These are phyloP conservation scores for Melanotaenia maccullochi DNA, from an alignment of 2,797 vertebrate genomes.

Conservation along the genomic window DNA sequence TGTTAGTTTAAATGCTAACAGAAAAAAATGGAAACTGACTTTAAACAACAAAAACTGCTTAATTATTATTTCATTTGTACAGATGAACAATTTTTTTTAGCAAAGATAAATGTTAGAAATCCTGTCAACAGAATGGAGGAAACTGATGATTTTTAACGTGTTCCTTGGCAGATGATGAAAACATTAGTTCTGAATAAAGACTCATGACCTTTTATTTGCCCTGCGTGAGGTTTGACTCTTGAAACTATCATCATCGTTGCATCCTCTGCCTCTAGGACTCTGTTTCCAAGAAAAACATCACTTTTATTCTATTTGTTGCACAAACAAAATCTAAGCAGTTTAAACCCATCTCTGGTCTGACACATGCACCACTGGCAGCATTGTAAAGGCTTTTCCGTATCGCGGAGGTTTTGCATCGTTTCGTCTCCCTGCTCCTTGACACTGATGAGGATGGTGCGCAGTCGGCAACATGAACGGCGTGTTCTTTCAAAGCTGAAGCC, in stretches of 20 bases:
- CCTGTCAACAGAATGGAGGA: no score
- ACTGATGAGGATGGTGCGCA: slow-evolving; percentile 18
- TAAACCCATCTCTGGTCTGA: no score
- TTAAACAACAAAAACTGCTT: no score
- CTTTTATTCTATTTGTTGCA: not conserved
- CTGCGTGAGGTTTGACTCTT: slow-evolving; percentile 18
- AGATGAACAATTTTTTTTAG: no score
- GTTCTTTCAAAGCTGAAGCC: slow-evolving; percentile 75
- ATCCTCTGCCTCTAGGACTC: slow-evolving; percentile 1
- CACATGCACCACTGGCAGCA: slow-evolving; percentile 24
- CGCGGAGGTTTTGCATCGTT: slow-evolving; percentile 34
- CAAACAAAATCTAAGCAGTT: no score
- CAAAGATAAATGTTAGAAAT: no score
- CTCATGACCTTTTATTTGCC: slow-evolving; percentile 30
- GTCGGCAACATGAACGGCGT: slow-evolving; percentile 18
- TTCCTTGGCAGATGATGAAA: no score
- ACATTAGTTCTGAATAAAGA: no score
- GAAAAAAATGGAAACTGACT: not conserved
- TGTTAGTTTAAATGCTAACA: not conserved
- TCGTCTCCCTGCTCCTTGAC: not conserved
- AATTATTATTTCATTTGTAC: no score
- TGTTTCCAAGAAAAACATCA: slow-evolving; percentile 27
- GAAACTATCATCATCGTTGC: not conserved
- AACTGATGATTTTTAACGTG: no score
- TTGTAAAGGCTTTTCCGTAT: slow-evolving; percentile 78